Base-by-base conservation (phyloP, 1,140 invertebrate genomes). In the Rhagoletis zephyria region DNA sequence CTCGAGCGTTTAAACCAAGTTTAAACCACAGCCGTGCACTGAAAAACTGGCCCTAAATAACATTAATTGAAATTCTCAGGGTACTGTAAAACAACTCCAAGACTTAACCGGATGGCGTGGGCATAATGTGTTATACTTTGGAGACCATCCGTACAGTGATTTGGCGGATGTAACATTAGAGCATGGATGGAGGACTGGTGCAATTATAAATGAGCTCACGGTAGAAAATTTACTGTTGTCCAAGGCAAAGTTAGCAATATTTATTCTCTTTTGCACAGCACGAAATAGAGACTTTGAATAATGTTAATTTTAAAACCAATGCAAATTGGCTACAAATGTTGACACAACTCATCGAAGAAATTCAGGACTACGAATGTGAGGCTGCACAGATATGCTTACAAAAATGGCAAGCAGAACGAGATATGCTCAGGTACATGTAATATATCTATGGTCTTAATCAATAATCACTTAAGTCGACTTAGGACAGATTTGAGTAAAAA, bases 61-160 rank as follows among this genome's bases (percentile, higher is more conserved):
- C 45, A 14, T 30, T 1, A 81, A 77, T 45, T 45, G 63, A 87
- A 77, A 65, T 45, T 42, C 9, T 63, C 91, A 98, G 97, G 98
- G 98, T 6, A 99, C 98, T 51, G 96, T 99, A 9, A 96, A 96
- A 90, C 96, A 98, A 90, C 94, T 99, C 59, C 97, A 98, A 92
- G 96, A 98, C 70, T 95, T 98, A 90, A 99, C 98, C 5, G 97
- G 97, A 0, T 99, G 98, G 98, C 94, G 95, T 86, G 98, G 97
- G 0, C 96, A 97, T 89, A 96, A 97, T 89, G 98, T 99, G 12
- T 93, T 99, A 7, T 99, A 99, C 93, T 99, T 99, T 94, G 98
- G 98, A 0, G 98, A 99, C 94, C 98, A 99, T 94, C 98, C 98
- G 0, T 99, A 99, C 94, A 98, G 96, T 91, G 98, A 99, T 94